phyloP scores from a whole-genome alignment of 2,888 invertebrate genomes.

The Drosophila siamana region DNA sequence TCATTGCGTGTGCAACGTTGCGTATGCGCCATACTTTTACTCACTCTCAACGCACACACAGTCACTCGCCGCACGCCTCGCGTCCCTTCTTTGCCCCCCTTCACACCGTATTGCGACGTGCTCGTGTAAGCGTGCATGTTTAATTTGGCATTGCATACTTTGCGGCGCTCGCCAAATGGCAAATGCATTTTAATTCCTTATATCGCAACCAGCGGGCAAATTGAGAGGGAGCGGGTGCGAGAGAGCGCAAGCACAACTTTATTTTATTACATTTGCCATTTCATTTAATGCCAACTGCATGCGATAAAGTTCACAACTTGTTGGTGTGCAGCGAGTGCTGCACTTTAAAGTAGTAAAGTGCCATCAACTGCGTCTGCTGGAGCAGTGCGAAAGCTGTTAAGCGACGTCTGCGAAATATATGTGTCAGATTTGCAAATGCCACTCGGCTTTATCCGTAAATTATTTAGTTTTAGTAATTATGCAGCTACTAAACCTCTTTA shows the following conservation, averaged over 20 bases:
- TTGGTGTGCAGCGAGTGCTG: slow-evolving; percentile 14
- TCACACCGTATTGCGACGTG: slow-evolving; percentile 45
- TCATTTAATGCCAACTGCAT: slow-evolving; percentile 33
- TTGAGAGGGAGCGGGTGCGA: too few species aligned
- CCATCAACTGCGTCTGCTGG: background rate
- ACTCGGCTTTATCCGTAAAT: background rate
- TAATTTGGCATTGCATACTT: slow-evolving; percentile 71
- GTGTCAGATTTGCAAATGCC: background rate
- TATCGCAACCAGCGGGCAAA: background rate
- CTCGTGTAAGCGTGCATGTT: slow-evolving; percentile 73
- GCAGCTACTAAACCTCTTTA: too few species aligned
- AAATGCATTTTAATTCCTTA: slow-evolving; percentile 54
- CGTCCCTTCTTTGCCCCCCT: background rate
- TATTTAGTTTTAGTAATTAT: background rate
- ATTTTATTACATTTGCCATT: slow-evolving; percentile 41
- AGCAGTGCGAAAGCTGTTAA: slow-evolving; percentile 5
- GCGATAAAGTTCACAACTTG: slow-evolving; percentile 36
- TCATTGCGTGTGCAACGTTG: slow-evolving; percentile 67
- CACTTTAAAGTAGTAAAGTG: slow-evolving; percentile 18
- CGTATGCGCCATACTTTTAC: slow-evolving; percentile 63
- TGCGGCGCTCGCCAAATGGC: slow-evolving; percentile 47
- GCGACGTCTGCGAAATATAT: background rate
- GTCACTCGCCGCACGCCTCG: too few species aligned
- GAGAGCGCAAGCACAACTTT: slow-evolving; percentile 1
- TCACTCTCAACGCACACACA: background rate